These are phyloP conservation scores for Paraescarpia echinospica DNA, from an alignment of 1,140 invertebrate species.

Conservation along the genomic window DNA sequence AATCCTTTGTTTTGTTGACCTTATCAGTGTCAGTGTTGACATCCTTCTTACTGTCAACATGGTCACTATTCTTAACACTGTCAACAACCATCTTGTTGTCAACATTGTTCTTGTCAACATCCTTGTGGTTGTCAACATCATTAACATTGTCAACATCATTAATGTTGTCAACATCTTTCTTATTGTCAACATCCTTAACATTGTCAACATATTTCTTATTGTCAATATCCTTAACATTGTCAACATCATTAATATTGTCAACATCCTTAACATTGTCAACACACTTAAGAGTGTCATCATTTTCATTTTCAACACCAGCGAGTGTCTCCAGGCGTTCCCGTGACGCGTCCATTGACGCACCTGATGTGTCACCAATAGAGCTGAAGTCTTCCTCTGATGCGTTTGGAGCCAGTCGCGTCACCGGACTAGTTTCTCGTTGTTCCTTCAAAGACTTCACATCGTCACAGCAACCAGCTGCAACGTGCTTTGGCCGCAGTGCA, in stretches of 20 bases:
- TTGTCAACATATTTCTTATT: not conserved
- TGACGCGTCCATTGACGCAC: not conserved
- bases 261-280: conserved; percentile 19
- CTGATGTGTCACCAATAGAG: not conserved
- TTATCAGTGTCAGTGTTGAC: not conserved
- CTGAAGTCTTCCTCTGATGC: not conserved
- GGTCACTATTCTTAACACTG: not conserved
- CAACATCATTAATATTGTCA: conserved; percentile 23
- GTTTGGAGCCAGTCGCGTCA: not conserved
- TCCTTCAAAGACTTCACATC: not conserved
- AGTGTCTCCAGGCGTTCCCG: not conserved
- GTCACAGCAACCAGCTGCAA: not conserved
- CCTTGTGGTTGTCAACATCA: conserved; percentile 13
- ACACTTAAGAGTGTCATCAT: not conserved
- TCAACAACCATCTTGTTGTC: not conserved
- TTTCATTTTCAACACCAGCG: conserved; percentile 8
- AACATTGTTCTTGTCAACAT: not conserved
- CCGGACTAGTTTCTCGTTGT: not conserved
- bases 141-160: conserved; percentile 22
- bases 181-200: conserved; percentile 22
- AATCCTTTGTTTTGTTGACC: not conserved
- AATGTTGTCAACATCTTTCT: conserved; percentile 19
- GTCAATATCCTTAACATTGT: conserved; percentile 21
- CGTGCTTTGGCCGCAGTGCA: not conserved
- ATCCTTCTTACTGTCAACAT: not conserved